Percentiles rank a stretch among this genome's conserved stretches.
These are phyloP conservation scores for Siderastrea siderea DNA, from an alignment of 92 coral and sea anemone species.

Conservation along the genomic window DNA sequence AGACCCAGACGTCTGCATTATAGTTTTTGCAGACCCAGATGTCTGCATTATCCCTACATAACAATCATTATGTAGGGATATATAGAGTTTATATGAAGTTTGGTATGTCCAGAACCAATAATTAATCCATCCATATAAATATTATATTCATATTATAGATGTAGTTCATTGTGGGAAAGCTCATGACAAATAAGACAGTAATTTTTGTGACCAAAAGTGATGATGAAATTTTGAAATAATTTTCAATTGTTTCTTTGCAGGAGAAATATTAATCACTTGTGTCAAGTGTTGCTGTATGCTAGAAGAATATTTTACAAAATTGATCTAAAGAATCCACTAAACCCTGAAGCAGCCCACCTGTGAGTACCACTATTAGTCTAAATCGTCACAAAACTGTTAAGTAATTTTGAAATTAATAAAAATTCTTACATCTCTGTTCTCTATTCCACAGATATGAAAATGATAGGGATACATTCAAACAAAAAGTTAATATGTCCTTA, in stretches of 20 bases:
- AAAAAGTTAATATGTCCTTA: conserved; percentile 88
- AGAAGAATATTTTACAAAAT: conserved; percentile 98
- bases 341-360: conserved; percentile 92
- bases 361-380: conserved; percentile 40
- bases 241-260: conserved; percentile 52
- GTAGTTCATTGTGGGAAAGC: too few species aligned
- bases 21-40: too few species aligned
- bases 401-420: background rate
- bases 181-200: too few species aligned
- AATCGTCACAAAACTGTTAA: background rate
- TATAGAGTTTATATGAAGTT: too few species aligned
- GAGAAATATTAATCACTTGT: conserved; percentile 94
- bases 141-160: too few species aligned
- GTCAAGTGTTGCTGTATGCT: conserved; percentile 95
- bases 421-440: background rate
- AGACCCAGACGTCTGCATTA: too few species aligned
- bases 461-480: conserved; percentile 83
- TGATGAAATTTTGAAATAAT: background rate
- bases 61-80: too few species aligned
- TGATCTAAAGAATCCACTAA: conserved; percentile 85
- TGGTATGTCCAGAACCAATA: too few species aligned
- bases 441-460: conserved; percentile 76
- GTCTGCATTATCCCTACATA: too few species aligned
- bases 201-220: too few species aligned
- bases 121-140: too few species aligned